Base-by-base conservation (phyloP, 2,797 vertebrate species). In the Gymnoscopelus microlampas region DNA sequence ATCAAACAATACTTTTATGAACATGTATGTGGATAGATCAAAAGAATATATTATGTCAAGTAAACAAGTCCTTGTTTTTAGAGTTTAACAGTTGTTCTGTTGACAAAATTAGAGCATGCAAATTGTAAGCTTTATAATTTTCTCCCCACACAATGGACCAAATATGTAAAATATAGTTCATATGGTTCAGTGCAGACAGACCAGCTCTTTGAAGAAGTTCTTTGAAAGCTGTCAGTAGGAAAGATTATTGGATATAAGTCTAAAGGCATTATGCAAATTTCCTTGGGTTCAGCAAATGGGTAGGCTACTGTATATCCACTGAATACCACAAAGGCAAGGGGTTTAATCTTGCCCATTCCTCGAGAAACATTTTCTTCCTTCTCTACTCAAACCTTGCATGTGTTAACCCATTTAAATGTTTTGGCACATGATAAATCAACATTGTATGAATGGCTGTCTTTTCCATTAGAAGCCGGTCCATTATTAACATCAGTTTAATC, bases 341-440 rank as follows among this genome's bases (percentile, higher is more conserved):
- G 39, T 81, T 80, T 77, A 49, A 84, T 75, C 80, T 81, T 53
- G 49, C 71, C 63, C 67, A 73, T 68, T 73, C 67, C 57, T 10
- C 9, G 39, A 62, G 62, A 78, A 60, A 68, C 13, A 65, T 63
- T 58, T 63, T 15, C 23, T 48, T 47, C 53, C 55, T 26, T 14
- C 32, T 53, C 4, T 12, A 24, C 57, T n/a, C 32, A 35, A 35
- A 35, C 32, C 14, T 53, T 15, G n/a, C 29, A 35, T 60, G 15
- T 49, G 35, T 68, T 72, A 14, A 15, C 70, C 26, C 24, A 13
- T 56, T 63, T 53, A 60, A 50, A 65, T 4, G 7, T 66, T 71
- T 79, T 11, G 15, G 23, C 58, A 68, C 61, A 78, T 69, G 76
- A 77, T 70, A 70, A 83, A 76, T 49, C 57, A 71, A 62, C 63